A percentile compares a stretch with the other conserved stretches of the same genome.
phyloP scores from a whole-genome alignment of 2,113 vertebrate genomes.

The Melanostigma gelatinosum region DNA sequence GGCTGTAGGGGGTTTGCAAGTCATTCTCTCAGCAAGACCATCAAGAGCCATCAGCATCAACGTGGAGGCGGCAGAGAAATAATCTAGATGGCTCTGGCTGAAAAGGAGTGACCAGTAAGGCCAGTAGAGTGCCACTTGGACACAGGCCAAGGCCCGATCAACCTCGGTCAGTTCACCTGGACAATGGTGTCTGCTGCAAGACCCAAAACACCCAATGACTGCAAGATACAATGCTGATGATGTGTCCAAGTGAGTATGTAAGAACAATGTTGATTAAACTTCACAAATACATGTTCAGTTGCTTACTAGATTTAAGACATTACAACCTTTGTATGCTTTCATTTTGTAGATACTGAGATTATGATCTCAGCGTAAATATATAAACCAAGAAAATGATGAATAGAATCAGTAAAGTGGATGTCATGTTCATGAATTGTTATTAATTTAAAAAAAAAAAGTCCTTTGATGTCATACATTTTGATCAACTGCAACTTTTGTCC shows the following conservation, averaged over 20 bases:
- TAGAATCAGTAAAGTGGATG: not conserved
- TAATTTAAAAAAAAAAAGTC: not conserved
- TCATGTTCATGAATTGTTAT: not conserved
- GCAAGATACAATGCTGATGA: not conserved
- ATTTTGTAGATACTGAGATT: not conserved
- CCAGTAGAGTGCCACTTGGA: not conserved
- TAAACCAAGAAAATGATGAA: not conserved
- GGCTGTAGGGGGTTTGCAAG: not conserved
- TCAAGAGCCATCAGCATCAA: too few relatives aligned
- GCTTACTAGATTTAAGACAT: not conserved
- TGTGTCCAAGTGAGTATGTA: not conserved
- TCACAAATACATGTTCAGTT: not conserved
- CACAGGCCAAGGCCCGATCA: not conserved
- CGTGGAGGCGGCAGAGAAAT: too few relatives aligned
- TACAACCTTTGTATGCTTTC: not conserved
- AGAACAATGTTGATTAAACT: not conserved
- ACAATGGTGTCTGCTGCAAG: not conserved
- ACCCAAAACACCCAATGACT: too few relatives aligned
- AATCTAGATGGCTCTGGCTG: too few relatives aligned
- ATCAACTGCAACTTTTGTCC: not conserved
- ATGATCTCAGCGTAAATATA: not conserved
- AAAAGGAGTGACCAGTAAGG: not conserved
- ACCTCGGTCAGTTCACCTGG: not conserved
- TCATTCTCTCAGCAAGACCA: not conserved
- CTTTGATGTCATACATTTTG: slow-evolving; percentile 5